These are phyloP conservation scores for Tipula unca DNA, from an alignment of 2,888 invertebrate species.

Conservation along the genomic window DNA sequence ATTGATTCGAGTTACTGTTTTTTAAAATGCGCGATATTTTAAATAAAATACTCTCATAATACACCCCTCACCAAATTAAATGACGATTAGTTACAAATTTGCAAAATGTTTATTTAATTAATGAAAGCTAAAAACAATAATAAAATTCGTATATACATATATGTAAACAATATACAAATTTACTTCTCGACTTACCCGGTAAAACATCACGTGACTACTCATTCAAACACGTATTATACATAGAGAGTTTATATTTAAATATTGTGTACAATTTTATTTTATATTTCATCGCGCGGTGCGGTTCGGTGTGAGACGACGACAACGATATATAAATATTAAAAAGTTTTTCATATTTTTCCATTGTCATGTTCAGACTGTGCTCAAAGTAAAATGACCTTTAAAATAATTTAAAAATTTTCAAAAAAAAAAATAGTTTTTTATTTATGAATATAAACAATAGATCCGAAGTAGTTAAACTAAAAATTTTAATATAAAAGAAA, in stretches of 20 bases:
- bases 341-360: not conserved
- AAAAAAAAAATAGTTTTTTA: not conserved
- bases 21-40: too few relatives aligned
- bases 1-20: not conserved
- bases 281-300: not conserved
- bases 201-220: not conserved
- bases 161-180: not conserved
- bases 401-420: not conserved
- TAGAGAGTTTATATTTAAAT: not conserved
- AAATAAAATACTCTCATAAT: not conserved
- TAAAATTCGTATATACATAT: not conserved
- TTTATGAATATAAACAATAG: not conserved
- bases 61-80: not conserved
- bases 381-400: not conserved
- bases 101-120: not conserved
- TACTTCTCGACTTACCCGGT: not conserved
- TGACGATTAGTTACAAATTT: not conserved
- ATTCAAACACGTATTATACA: not conserved
- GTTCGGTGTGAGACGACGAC: not conserved
- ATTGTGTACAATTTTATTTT: not conserved
- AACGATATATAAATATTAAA: not conserved
- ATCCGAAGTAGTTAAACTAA: not conserved
- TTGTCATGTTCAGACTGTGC: not conserved
- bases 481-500: not conserved
- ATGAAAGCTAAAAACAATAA: not conserved